phyloP scores from a whole-genome alignment of 2,797 vertebrate genomes.

The Acanthopagrus latus region DNA sequence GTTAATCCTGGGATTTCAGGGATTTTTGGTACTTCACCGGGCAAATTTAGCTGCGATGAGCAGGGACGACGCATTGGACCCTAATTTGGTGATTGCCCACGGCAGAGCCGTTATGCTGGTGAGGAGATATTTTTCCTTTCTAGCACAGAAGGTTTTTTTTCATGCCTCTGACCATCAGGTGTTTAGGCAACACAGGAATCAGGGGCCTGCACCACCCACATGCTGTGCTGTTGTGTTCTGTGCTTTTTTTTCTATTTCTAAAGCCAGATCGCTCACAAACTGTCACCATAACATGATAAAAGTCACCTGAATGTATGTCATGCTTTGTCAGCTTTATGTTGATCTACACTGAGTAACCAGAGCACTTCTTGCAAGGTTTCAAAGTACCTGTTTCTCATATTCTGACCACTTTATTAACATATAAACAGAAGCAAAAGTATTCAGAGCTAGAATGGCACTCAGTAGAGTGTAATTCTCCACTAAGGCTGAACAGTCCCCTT shows the following conservation, averaged over 20 bases:
- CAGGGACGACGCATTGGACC: constrained; percentile 48
- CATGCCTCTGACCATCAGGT: constrained; percentile 1
- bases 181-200: constrained; percentile 6
- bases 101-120: neutral
- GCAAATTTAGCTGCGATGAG: constrained; percentile 52
- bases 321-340: constrained; percentile 12
- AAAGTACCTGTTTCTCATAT: neutral
- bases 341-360: neutral
- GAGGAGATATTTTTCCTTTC: constrained; percentile 18
- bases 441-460: too few species aligned
- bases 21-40: constrained; percentile 57
- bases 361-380: neutral
- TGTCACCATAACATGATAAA: neutral
- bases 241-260: neutral
- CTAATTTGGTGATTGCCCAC: constrained; percentile 53
- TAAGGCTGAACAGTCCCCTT: too few species aligned
- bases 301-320: neutral
- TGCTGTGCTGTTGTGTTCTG: constrained; percentile 4
- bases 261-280: constrained; percentile 2
- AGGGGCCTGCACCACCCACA: neutral
- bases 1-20: constrained; percentile 71
- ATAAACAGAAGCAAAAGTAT: too few species aligned
- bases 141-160: neutral
- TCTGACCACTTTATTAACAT: neutral
- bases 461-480: too few species aligned